phyloP scores from a whole-genome alignment of 2,113 vertebrate genomes.

The Ageneiosus marmoratus region DNA sequence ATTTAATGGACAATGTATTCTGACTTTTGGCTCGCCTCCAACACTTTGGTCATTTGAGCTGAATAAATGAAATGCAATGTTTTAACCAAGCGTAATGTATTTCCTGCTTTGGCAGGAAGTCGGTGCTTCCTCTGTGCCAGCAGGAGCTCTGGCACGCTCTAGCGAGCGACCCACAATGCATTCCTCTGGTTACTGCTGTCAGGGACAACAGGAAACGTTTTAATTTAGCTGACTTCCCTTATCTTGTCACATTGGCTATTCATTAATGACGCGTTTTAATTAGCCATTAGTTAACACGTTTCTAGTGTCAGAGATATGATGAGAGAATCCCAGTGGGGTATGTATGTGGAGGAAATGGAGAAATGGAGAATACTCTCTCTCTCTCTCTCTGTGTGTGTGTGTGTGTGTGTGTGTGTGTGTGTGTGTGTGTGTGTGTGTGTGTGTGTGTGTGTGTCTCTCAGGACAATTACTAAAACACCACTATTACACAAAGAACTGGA shows the following conservation, averaged over 20 bases:
- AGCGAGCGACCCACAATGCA: conserved; percentile 25
- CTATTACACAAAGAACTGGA: conserved; percentile 59
- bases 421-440: not conserved
- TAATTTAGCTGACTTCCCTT: conserved; percentile 69
- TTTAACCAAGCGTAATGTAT: conserved; percentile 2
- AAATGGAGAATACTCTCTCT: conserved; percentile 27
- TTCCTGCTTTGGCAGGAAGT: conserved; percentile 35
- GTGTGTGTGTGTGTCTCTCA: conserved; percentile 20
- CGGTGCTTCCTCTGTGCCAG: conserved; percentile 1
- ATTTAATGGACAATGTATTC: not conserved
- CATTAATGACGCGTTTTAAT: conserved; percentile 79
- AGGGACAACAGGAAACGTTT: conserved; percentile 65
- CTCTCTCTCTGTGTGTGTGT: conserved; percentile 11
- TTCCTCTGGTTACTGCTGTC: conserved; percentile 51
- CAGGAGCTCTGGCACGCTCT: conserved; percentile 10
- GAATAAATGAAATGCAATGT: not conserved
- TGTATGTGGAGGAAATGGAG: conserved; percentile 39
- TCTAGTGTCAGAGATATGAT: conserved; percentile 72
- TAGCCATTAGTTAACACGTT: conserved; percentile 77
- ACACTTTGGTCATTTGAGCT: not conserved
- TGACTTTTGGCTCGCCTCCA: not conserved
- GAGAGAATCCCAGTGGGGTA: conserved; percentile 50
- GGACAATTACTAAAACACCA: conserved; percentile 67
- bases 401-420: not conserved
- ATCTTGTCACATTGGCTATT: conserved; percentile 68